Evolutionary conservation across 1,140 invertebrate species (phyloP), one percentile per base, ranked within the genome.

Genomic region (Calephelis virginiensis): DNA sequence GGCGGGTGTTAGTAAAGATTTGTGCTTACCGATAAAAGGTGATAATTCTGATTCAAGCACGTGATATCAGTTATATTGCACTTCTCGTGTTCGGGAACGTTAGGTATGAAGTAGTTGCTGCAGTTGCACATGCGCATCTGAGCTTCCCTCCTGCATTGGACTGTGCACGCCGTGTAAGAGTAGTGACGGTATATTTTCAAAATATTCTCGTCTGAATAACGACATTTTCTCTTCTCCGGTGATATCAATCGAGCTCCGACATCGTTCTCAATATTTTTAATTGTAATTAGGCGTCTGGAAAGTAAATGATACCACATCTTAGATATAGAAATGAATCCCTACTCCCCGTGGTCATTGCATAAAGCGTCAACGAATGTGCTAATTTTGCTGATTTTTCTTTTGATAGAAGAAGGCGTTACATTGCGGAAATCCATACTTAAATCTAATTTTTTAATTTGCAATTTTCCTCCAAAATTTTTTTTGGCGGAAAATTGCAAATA

Each of bases 111-210:
- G 79, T 94, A 94, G 63, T 94, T 94, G 5, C 93, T 93, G 79
- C 95, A 95, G 69, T 94, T 94, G 73, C 95, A 95, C 1, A 92
- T 71, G 28, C 85, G 72, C 17, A 94, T 73, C 71, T 95, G 94
- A 0, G 93, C 92, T 63, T 93, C 90, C 72, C 93, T 94, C 38
- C 94, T 90, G 68, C 95, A 95, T 71, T 95, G 93, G 0, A 94
- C 94, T 0, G 93, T 93, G 73, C 95, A 95, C 0, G 94, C 94
- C 11, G 93, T 94, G 73, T 94, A 95, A 38, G 94, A 95, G 67
- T 95, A 95, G 72, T 92, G 90, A 0, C 81, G 86, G 78, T 94
- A 94, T 0, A 94, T 93, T 13, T 93, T 83, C 47, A 95, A 77
- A 63, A 91, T 89, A 65, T 93, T 93, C 82, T 95, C 94, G 62